Base-by-base conservation (phyloP, 2,888 invertebrate genomes). In the Cheilosia vulpina region DNA sequence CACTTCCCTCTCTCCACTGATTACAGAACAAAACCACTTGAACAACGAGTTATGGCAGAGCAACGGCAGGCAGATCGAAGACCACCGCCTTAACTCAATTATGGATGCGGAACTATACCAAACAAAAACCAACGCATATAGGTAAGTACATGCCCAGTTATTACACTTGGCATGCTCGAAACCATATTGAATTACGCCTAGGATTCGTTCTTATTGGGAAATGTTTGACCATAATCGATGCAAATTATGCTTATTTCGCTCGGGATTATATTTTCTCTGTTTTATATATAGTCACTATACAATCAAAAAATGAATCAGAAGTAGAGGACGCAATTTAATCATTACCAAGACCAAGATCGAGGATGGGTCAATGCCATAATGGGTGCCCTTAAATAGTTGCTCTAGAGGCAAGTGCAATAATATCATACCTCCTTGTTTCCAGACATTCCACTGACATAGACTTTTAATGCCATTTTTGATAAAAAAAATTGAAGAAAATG, bases 401-500 rank as follows among this genome's bases (percentile, higher is more conserved):
- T 19, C 57, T 45, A 50, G 65, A 15, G 77, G 72, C 66, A 71
- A 60, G 66, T 82, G 66, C 82, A 77, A 43, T 58, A 60, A 65
- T 41, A 65, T 90, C 95, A 94, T 93, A 97, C 97, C 96, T 98
- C 97, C 94, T 98, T 97, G 93, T 97, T 97, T 90, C 97, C 97
- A 91, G 97, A 97, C 93, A 97, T 97, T 91, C 97, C 97, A 93
- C 97, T 97, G 91, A 97, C 94, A 93, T 96, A 98, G 88, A 98
- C 95, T 94, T 97, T 97, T 90, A 98, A 95, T 93, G 96, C 97
- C 97, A 98, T 98, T 92, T 90, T 90, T 71, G 60, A 83, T 83
- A 60, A 19, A 60, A 60, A 19, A 60, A 66, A 68, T 75, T 87
- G 65, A 47, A 63, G 50, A 55, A 65, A 81, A 82, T 75, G 50